Evolutionary conservation across 2,888 invertebrate genomes (phyloP).

Genomic region (Pandemis corylana): DNA sequence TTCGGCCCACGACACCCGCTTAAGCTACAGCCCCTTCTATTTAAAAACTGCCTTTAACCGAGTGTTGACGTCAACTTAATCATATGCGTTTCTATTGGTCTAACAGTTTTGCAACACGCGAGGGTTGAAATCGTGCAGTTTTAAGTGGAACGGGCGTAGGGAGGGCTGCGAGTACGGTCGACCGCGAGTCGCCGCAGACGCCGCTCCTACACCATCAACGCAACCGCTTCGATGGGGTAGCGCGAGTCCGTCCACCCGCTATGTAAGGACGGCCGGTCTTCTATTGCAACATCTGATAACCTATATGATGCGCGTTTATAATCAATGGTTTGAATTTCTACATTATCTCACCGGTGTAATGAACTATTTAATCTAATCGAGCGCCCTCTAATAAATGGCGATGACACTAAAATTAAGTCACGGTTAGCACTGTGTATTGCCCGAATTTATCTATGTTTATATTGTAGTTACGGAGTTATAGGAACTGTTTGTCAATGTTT

Average conservation of each 20-base stretch:
- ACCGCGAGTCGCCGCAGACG: constrained; percentile 7
- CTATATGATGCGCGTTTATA: constrained; percentile 62
- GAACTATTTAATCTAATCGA: constrained; percentile 47
- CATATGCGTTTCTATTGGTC: constrained; percentile 14
- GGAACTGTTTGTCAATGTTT: constrained; percentile 80
- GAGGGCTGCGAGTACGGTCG: constrained; percentile 21
- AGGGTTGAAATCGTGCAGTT: constrained; percentile 10
- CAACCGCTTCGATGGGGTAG: constrained; percentile 43
- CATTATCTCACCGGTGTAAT: constrained; percentile 37
- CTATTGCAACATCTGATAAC: constrained; percentile 54
- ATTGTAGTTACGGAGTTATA: constrained; percentile 67
- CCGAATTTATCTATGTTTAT: constrained; percentile 47
- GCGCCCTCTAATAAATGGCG: constrained; percentile 59
- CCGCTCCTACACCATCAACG: constrained; percentile 14
- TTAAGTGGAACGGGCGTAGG: constrained; percentile 28
- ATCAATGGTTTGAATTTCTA: constrained; percentile 46
- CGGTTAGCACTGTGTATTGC: constrained; percentile 18
- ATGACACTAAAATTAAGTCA: constrained; percentile 39
- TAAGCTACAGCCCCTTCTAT: constrained; percentile 26
- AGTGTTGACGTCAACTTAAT: background rate
- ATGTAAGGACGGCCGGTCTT: constrained; percentile 63
- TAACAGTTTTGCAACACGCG: constrained; percentile 4
- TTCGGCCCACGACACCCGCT: constrained; percentile 15
- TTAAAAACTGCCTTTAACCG: constrained; percentile 10
- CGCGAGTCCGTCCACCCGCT: constrained; percentile 22